Conservation (phyloP, 2,113 vertebrate species). For the Triplophysa siluroides region DNA sequence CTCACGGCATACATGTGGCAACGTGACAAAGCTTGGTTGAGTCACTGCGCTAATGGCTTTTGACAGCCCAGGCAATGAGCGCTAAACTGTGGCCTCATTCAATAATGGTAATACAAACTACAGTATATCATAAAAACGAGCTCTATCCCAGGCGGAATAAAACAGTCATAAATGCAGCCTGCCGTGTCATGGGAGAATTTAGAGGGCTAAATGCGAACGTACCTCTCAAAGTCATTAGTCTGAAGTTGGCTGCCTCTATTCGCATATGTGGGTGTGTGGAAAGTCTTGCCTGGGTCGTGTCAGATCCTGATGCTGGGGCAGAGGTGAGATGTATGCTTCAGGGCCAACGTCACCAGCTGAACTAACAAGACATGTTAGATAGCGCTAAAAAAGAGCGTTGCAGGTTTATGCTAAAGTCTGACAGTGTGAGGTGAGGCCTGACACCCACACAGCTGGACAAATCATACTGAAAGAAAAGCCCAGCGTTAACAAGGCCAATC, state of each 20-base stretch:
- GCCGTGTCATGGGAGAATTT: conserved; percentile 43
- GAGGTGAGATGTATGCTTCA: background rate
- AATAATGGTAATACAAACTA: conserved; percentile 50
- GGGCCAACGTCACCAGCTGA: conserved; percentile 2
- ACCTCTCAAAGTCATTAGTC: conserved; percentile 27
- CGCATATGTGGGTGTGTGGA: background rate
- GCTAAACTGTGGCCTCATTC: conserved; percentile 47
- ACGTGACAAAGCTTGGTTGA: conserved; percentile 10
- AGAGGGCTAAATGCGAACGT: conserved; percentile 29
- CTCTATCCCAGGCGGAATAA: conserved; percentile 41
- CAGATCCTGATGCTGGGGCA: background rate
- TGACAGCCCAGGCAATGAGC: conserved; percentile 43
- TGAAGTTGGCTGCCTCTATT: conserved; percentile 31
- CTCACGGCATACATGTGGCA: conserved; percentile 12
- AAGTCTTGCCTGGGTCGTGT: background rate
- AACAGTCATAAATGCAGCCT: conserved; percentile 52
- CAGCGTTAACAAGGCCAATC: background rate
- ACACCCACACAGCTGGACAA: background rate
- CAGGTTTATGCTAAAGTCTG: background rate
- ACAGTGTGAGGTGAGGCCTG: background rate
- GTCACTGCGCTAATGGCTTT: conserved; percentile 38
- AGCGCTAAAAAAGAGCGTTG: background rate
- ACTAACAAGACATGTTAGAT: background rate
- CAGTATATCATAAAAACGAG: conserved; percentile 44
- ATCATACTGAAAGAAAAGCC: background rate